Base-by-base conservation (phyloP, 2,888 invertebrate species). In the Deroplatys truncata region DNA sequence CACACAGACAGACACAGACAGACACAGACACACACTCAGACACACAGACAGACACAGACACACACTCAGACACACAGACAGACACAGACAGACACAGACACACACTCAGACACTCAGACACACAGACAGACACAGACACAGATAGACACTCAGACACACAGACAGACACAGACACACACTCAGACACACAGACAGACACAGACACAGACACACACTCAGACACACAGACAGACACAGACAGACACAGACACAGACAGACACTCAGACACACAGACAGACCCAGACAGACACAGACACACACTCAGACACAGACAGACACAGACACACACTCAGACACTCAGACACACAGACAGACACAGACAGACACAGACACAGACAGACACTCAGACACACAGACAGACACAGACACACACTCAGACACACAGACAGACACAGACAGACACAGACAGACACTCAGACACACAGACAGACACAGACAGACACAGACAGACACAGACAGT, bases 81-180 rank as follows among this genome's bases (percentile, higher is more conserved):
- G 82, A 82, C 82, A 82, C 82, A 82, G 16, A 20, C 16, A 82
- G 16, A 82, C 16, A 82, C 82, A n/a, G n/a, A n/a, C 82, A n/a
- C n/a, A n/a, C n/a, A 20, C 16, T 20, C 82, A 82, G 82, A 82
- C 82, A 82, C 82, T 20, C 82, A 20, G 82, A 82, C 82, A 20
- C 16, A 82, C 82, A 82, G 82, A 82, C 82, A 20, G 82, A 82
- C n/a, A n/a, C n/a, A n/a, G n/a, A n/a, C n/a, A n/a, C n/a, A n/a
- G n/a, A n/a, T n/a, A n/a, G n/a, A n/a, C 82, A 82, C 16, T 20
- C 82, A 20, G 82, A 82, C 16, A 83, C 89, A 90, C 89, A 25
- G 4, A 7, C 85, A 85, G n/a, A 85, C 43, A 89, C n/a, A n/a
- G n/a, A n/a, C n/a, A n/a, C n/a, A n/a, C n/a, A n/a, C n/a, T 20